Conservation (phyloP, 2,888 invertebrate species). For the Myathropa florea region DNA sequence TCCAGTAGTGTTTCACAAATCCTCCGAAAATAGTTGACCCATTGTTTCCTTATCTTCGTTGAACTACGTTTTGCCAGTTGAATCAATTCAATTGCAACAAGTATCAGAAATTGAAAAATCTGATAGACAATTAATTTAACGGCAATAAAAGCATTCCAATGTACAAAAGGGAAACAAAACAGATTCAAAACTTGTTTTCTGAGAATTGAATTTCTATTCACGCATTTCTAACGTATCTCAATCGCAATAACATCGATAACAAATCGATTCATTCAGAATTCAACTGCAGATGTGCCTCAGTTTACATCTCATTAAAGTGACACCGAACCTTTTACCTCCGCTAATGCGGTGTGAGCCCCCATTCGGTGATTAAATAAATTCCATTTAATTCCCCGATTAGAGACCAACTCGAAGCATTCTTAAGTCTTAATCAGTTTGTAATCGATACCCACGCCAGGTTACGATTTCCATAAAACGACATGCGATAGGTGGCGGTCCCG, state of each 20-base stretch:
- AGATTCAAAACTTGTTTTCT: neutral
- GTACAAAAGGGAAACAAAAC: neutral
- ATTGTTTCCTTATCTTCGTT: too few species aligned
- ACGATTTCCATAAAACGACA: neutral
- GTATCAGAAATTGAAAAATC: too few species aligned
- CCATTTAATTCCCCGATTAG: neutral
- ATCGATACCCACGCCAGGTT: slow-evolving; percentile 20
- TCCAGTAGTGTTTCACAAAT: too few species aligned
- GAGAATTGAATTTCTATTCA: neutral
- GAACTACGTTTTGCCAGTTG: too few species aligned
- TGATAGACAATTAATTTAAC: neutral
- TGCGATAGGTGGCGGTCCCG: neutral
- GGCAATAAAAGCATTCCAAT: neutral
- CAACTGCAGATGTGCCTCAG: neutral
- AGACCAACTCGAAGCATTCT: neutral
- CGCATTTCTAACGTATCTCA: neutral
- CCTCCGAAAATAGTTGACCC: too few species aligned
- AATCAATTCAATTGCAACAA: too few species aligned
- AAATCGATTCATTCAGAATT: neutral
- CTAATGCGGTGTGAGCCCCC: neutral
- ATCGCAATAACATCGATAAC: slow-evolving; percentile 1
- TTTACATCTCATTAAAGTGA: neutral
- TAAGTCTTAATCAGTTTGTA: slow-evolving; percentile 6
- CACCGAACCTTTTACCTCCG: neutral
- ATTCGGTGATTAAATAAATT: neutral